phyloP scores from a whole-genome alignment of 1,140 invertebrate species.

The Aplysia californica region DNA sequence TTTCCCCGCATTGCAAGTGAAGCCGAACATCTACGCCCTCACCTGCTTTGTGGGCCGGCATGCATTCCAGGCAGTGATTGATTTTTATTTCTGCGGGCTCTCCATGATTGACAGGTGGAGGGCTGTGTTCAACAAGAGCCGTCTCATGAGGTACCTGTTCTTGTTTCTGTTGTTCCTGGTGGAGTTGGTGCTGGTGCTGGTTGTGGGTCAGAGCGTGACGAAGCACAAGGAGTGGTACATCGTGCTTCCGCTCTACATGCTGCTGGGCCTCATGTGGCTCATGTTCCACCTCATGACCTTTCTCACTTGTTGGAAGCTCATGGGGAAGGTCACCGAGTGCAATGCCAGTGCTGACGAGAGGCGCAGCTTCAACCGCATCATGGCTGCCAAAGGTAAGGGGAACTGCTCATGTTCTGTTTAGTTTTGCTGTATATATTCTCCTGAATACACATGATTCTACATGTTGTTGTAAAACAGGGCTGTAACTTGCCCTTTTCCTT shows the following conservation, averaged over 20 bases:
- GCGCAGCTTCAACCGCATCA: conserved; percentile 59
- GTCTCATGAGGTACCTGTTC: conserved; percentile 42
- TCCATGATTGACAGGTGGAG: conserved; percentile 63
- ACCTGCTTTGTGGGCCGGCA: conserved; percentile 58
- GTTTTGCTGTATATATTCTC: too few species aligned
- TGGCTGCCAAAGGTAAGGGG: conserved; percentile 61
- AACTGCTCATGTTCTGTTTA: too few species aligned
- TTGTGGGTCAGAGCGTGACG: conserved; percentile 47
- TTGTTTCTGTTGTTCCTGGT: conserved; percentile 48
- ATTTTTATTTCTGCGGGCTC: conserved; percentile 55
- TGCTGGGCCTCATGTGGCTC: conserved; percentile 56
- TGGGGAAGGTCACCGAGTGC: conserved; percentile 62
- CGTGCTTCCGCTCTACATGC: conserved; percentile 59
- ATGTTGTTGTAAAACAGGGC: too few species aligned
- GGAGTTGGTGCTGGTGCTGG: conserved; percentile 43
- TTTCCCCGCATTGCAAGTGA: conserved; percentile 42
- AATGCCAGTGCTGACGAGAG: conserved; percentile 46
- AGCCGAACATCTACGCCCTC: conserved; percentile 55
- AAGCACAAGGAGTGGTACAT: conserved; percentile 66
- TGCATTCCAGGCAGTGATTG: conserved; percentile 54
- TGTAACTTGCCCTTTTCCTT: too few species aligned
- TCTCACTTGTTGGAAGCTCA: conserved; percentile 60
- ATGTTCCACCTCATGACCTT: conserved; percentile 57
- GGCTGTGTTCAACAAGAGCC: conserved; percentile 44
- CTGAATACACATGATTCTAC: too few species aligned